Conservation (phyloP, 2,113 vertebrate species). For the Pteropus alecto region DNA sequence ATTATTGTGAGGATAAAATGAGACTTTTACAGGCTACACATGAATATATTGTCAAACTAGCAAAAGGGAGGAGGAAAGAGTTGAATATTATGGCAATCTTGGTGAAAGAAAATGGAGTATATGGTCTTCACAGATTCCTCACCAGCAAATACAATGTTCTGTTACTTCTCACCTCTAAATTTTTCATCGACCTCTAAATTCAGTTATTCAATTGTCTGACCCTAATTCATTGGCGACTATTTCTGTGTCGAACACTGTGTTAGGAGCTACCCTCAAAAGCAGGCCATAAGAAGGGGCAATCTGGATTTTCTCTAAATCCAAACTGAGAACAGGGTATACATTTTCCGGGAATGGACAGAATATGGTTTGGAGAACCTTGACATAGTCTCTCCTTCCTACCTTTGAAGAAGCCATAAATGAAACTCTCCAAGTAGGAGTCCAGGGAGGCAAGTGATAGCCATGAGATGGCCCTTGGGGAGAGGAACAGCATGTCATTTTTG, state of each 20-base stretch:
- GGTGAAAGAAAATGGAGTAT: neutral
- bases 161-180: neutral
- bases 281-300: neutral
- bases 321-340: neutral
- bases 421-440: neutral
- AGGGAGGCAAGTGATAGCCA: neutral
- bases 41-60: neutral
- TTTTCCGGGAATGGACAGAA: neutral
- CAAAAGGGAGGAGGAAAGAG: neutral
- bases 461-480: neutral
- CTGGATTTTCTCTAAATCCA: neutral
- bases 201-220: neutral
- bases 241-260: neutral
- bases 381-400: neutral
- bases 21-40: neutral
- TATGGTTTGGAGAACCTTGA: neutral
- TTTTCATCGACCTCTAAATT: slow-evolving; percentile 20
- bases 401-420: slow-evolving; percentile 32
- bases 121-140: neutral
- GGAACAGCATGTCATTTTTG: slow-evolving; percentile 54
- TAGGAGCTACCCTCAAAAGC: neutral
- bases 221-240: neutral
- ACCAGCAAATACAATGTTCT: neutral
- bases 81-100: neutral
- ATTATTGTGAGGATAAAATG: neutral